Base-by-base conservation (phyloP, 1,140 invertebrate species). In the Drepana arcuata region DNA sequence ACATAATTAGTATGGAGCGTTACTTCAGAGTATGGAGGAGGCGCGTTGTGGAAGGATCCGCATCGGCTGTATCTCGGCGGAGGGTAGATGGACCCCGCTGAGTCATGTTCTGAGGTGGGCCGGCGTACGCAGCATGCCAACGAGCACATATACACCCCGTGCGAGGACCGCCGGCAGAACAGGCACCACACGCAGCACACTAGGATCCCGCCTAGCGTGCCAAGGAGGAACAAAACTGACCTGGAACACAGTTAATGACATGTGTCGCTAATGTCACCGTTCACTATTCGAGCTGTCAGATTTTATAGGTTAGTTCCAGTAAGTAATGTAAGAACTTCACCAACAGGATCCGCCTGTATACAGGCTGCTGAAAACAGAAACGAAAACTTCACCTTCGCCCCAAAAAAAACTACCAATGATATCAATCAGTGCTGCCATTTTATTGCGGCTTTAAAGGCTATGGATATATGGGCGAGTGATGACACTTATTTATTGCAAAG, bases 1-100 rank as follows among this genome's bases (percentile, higher is more conserved):
- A n/a, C n/a, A n/a, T n/a, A n/a, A n/a, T n/a, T n/a, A n/a, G n/a
- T n/a, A n/a, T n/a, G n/a, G 18, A 41, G 41, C 39, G 41, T 66
- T 73, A 93, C 93, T 88, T 94, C 93, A 38, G 90, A 90, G 73
- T 95, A 95, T 0, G 92, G 92, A 6, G 91, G 91, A 37, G 92
- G 88, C 0, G 89, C 86, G 56, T 91, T 90, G 50, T 92, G 89
- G 53, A 93, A 91, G 26, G 91, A 93, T 35, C 89, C 90, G 63
- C 92, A 93, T 54, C 91, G 86, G 51, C 90, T 92, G 57, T 93
- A 93, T 50, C 91, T 89, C 1, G 91, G 92, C 7, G 92, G 91
- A 0, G 89, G 88, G 73, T 91, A 93, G 59, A 89, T 91, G 5
- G 91, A 91, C 16, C 89, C 89, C 3, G 90, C 87, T 0, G 90